Base-by-base conservation (phyloP, 2,888 invertebrate genomes). In the Agrilus biguttatus region DNA sequence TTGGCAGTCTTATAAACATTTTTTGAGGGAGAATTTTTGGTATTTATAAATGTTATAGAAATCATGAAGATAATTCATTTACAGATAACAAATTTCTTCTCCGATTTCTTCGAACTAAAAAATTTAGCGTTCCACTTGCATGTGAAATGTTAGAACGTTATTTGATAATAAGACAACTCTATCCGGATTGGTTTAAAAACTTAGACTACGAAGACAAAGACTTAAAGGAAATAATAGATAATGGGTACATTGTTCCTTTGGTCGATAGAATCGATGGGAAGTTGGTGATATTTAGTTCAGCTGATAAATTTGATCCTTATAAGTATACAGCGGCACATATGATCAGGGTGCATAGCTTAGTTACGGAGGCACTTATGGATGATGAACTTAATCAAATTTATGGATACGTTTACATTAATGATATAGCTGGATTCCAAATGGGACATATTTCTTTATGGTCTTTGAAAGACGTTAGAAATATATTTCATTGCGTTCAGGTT, bases 61-160 rank as follows among this genome's bases (percentile, higher is more conserved):
- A 28, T 4, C 3, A 28, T 28, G 10, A 28, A 28, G 5, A 7
- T 34, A 34, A 13, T 13, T 14, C 7, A 10, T 42, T 58, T 61
- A 28, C 68, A 75, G 89, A 90, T 60, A 67, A 84, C 0, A 75
- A 81, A 7, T 91, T 92, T 59, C 71, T 90, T 13, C 70, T 91
- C 36, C 75, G 90, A 37, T 91, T 91, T 56, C 74, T 91, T 12
- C 75, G 90, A 34, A 86, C 86, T 36, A 87, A 88, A 65, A 91
- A 90, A 62, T 91, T 85, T 67, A 85, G 85, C 33, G 77, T 91
- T 14, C 84, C 85, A 0, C 77, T 83, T 61, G 83, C 91, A 0
- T 86, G 89, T 55, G 83, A 86, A 48, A 84, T 91, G 80, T 65
- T 92, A 50, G 89, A 91, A 62, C 77, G 85, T 39, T 92, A 91